These are phyloP conservation scores for Anableps anableps DNA, from an alignment of 2,797 vertebrate genomes.

Conservation along the genomic window DNA sequence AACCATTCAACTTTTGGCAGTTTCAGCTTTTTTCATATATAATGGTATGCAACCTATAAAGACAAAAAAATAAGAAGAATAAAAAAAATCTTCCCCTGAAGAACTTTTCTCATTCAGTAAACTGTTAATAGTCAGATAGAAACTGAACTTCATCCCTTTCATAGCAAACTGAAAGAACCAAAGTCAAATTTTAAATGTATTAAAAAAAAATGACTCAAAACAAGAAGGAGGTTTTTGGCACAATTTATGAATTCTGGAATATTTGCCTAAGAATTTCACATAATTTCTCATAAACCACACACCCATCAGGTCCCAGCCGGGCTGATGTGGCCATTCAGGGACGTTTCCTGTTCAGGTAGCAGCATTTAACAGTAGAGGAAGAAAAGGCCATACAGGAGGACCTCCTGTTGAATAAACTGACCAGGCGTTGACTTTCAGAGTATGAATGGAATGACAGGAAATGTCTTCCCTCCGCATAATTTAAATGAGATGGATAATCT, in stretches of 20 bases:
- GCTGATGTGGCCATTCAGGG: not conserved
- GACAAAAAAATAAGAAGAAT: too few species aligned
- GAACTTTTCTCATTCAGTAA: not conserved
- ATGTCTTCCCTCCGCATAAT: not conserved
- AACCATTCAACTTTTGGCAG: too few species aligned
- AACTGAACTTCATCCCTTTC: not conserved
- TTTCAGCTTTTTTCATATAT: too few species aligned
- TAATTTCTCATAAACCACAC: conserved; percentile 28
- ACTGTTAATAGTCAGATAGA: not conserved
- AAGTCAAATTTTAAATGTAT: not conserved
- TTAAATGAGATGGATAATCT: not conserved
- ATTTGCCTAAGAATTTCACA: conserved; percentile 24
- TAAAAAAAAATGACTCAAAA: not conserved
- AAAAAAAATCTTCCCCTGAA: not conserved
- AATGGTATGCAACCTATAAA: too few species aligned
- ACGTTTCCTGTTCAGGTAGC: not conserved
- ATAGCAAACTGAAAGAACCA: not conserved
- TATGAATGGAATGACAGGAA: conserved; percentile 3
- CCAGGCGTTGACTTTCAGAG: not conserved
- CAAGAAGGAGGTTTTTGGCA: not conserved
- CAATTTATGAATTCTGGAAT: conserved; percentile 16
- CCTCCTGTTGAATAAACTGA: not conserved
- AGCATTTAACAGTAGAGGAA: not conserved
- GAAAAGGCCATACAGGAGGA: not conserved
- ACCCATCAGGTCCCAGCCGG: not conserved